Conservation (phyloP, 2,113 vertebrate genomes). For the Brevimyrus niger region DNA sequence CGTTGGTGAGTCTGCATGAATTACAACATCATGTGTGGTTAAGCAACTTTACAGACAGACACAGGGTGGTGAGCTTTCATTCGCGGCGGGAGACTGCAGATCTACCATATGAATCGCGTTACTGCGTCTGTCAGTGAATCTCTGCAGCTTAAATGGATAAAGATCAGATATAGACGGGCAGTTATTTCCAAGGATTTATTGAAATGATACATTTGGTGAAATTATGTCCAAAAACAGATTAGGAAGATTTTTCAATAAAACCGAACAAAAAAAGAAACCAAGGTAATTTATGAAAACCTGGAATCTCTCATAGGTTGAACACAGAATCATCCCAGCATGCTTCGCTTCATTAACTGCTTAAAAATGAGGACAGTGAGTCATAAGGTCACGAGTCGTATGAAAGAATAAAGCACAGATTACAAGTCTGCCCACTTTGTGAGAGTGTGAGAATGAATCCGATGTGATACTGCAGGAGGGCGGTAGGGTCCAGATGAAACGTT, state of each 20-base stretch:
- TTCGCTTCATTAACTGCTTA: not conserved
- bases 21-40: not conserved
- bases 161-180: not conserved
- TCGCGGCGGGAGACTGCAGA: not conserved
- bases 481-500: not conserved
- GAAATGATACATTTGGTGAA: not conserved
- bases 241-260: not conserved
- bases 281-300: not conserved
- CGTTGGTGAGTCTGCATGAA: not conserved
- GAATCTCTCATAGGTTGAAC: not conserved
- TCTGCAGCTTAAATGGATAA: not conserved
- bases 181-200: not conserved
- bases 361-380: not conserved
- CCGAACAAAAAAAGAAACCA: not conserved
- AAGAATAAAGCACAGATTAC: not conserved
- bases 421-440: not conserved
- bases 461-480: not conserved
- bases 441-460: not conserved
- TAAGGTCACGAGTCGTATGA: not conserved
- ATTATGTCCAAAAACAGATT: not conserved
- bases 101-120: not conserved
- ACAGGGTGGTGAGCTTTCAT: not conserved
- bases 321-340: not conserved
- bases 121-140: not conserved
- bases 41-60: not conserved